A percentile compares a stretch with the other conserved stretches of the same genome.
Evolutionary conservation across 2,113 vertebrate genomes (phyloP).

Genomic region (Mola mola): DNA sequence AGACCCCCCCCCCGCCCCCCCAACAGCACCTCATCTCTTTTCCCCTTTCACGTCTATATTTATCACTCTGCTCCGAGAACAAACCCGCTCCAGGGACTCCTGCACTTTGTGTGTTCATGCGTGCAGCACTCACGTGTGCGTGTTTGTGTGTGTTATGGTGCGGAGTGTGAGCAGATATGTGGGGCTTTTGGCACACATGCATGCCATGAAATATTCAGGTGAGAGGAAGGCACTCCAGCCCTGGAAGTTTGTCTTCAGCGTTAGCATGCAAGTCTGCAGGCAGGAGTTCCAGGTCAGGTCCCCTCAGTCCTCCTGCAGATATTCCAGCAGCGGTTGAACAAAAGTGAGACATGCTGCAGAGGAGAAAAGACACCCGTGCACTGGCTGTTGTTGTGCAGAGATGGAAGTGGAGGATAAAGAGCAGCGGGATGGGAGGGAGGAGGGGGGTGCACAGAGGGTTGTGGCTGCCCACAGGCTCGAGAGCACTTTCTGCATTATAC

Average conservation of each 20-base stretch:
- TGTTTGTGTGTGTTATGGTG: neutral
- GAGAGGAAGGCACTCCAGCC: slow-evolving; percentile 39
- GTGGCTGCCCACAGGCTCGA: slow-evolving; percentile 62
- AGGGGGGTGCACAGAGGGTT: slow-evolving; percentile 25
- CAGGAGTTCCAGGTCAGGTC: neutral
- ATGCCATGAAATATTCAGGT: slow-evolving; percentile 77
- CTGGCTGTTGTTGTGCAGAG: slow-evolving; percentile 2
- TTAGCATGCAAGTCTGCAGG: neutral
- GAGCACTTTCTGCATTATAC: slow-evolving; percentile 75
- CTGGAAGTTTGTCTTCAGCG: slow-evolving; percentile 26
- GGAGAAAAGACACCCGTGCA: slow-evolving; percentile 3
- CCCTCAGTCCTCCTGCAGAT: neutral
- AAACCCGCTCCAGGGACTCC: slow-evolving; percentile 56
- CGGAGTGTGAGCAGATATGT: slow-evolving; percentile 13
- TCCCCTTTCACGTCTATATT: slow-evolving; percentile 59
- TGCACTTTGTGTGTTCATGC: slow-evolving; percentile 48
- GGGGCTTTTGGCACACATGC: slow-evolving; percentile 46
- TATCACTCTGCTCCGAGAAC: slow-evolving; percentile 41
- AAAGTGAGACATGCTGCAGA: slow-evolving; percentile 11
- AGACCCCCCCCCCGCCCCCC: slow-evolving; percentile 19
- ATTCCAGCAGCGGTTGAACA: too few species aligned
- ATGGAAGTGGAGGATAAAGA: slow-evolving; percentile 30
- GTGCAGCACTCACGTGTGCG: slow-evolving; percentile 11
- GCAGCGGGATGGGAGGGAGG: slow-evolving; percentile 20
- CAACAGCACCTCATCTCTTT: slow-evolving; percentile 14